phyloP scores from a whole-genome alignment of 2,888 invertebrate genomes.

The Matsumyia berberina region DNA sequence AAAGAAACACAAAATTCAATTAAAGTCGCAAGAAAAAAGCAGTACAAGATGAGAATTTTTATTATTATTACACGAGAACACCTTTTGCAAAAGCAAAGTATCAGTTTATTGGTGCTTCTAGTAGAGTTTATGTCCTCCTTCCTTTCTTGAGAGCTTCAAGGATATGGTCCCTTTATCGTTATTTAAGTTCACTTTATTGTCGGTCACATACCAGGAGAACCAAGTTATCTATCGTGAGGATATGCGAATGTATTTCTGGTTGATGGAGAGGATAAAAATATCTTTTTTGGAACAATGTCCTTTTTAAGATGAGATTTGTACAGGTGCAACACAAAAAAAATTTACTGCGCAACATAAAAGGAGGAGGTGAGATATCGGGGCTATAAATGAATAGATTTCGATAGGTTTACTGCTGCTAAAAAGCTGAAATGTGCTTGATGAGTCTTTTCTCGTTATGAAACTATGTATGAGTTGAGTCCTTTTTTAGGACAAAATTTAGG shows the following conservation, averaged over 20 bases:
- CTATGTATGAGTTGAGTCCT: too few species aligned
- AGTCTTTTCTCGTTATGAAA: too few species aligned
- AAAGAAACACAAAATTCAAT: not conserved
- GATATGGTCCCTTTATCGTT: slow-evolving; percentile 31
- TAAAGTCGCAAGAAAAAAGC: slow-evolving; percentile 9
- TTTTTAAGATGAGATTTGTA: not conserved
- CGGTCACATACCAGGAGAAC: slow-evolving; percentile 28
- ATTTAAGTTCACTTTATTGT: slow-evolving; percentile 43
- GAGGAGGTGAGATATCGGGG: not conserved
- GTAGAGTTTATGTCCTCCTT: not conserved
- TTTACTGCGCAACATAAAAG: not conserved
- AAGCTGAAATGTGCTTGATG: not conserved
- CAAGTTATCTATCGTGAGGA: slow-evolving; percentile 15
- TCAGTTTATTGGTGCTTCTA: slow-evolving; percentile 30
- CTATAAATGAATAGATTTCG: not conserved
- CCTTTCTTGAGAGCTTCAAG: not conserved
- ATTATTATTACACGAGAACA: slow-evolving; percentile 23
- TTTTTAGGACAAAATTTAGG: too few species aligned
- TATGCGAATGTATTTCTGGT: slow-evolving; percentile 4
- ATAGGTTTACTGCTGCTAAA: not conserved
- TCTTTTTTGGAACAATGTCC: slow-evolving; percentile 18
- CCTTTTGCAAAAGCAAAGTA: slow-evolving; percentile 12
- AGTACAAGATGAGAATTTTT: slow-evolving; percentile 25
- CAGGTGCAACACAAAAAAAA: not conserved
- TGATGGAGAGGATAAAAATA: slow-evolving; percentile 2